phyloP scores from a whole-genome alignment of 2,113 vertebrate genomes.

The Carassius gibelio region DNA sequence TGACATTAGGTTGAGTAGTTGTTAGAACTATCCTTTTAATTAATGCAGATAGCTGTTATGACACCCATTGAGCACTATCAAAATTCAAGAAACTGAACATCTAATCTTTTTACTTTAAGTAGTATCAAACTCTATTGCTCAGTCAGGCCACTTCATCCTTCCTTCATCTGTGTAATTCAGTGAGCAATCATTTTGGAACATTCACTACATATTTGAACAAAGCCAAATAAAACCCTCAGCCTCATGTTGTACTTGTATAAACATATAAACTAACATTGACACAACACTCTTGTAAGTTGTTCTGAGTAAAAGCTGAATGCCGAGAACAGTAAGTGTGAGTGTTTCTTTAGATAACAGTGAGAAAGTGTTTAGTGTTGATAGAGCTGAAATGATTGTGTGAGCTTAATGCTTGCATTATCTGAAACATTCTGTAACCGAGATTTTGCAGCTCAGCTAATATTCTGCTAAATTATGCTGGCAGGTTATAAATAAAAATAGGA shows the following conservation, averaged over 20 bases:
- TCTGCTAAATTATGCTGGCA: slow-evolving; percentile 22
- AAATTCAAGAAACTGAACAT: too few species aligned
- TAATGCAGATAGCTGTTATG: too few species aligned
- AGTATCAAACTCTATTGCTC: not conserved
- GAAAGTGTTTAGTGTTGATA: not conserved
- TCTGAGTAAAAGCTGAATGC: not conserved
- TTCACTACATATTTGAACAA: not conserved
- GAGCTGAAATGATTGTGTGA: not conserved
- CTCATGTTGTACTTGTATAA: not conserved
- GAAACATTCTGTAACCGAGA: slow-evolving; percentile 4
- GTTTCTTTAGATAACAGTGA: not conserved
- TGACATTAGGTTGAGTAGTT: not conserved
- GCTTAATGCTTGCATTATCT: slow-evolving; percentile 20
- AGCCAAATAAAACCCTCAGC: not conserved
- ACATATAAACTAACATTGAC: not conserved
- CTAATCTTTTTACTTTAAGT: not conserved
- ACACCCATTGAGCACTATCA: too few species aligned
- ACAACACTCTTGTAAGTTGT: not conserved
- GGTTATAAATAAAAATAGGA: slow-evolving; percentile 40
- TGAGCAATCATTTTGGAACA: not conserved
- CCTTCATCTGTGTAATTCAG: not conserved
- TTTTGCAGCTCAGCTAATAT: slow-evolving; percentile 27
- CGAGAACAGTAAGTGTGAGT: slow-evolving; percentile 11
- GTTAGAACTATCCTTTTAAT: too few species aligned
- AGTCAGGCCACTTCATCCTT: not conserved